Evolutionary conservation across 2,113 vertebrate species (phyloP).

Genomic region (Rhegmatorhina hoffmannsi): DNA sequence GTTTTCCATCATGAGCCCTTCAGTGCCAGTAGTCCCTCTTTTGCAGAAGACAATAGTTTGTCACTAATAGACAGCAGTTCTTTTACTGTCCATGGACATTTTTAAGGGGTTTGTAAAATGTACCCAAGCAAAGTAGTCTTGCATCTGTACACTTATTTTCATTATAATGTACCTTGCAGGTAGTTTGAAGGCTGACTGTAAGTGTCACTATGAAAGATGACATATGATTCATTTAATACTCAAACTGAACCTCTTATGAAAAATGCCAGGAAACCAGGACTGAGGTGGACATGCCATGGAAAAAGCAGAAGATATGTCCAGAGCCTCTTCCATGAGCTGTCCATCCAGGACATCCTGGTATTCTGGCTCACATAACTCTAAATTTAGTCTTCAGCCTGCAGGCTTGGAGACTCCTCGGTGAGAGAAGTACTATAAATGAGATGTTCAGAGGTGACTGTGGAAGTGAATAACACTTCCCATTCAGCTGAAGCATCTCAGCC

Average conservation of each 20-base stretch:
- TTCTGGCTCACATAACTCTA: background rate
- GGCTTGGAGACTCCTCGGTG: background rate
- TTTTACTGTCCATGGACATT: background rate
- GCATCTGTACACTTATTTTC: background rate
- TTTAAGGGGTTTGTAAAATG: background rate
- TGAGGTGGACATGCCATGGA: background rate
- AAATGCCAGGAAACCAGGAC: background rate
- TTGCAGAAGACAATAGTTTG: background rate
- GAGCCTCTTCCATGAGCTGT: background rate
- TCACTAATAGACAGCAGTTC: background rate
- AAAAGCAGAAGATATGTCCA: background rate
- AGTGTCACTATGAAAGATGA: background rate
- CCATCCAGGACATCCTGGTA: background rate
- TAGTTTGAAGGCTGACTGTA: background rate
- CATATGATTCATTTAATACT: background rate
- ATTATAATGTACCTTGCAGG: background rate
- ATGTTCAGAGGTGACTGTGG: background rate
- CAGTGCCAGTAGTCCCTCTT: background rate
- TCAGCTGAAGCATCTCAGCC: background rate
- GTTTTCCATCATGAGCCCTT: background rate
- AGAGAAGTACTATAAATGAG: background rate
- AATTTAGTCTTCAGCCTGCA: background rate
- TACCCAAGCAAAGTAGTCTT: background rate
- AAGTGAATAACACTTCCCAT: background rate
- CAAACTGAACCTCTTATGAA: background rate